Base-by-base conservation (phyloP, 1,140 invertebrate species). In the Zelostemma sp. region DNA sequence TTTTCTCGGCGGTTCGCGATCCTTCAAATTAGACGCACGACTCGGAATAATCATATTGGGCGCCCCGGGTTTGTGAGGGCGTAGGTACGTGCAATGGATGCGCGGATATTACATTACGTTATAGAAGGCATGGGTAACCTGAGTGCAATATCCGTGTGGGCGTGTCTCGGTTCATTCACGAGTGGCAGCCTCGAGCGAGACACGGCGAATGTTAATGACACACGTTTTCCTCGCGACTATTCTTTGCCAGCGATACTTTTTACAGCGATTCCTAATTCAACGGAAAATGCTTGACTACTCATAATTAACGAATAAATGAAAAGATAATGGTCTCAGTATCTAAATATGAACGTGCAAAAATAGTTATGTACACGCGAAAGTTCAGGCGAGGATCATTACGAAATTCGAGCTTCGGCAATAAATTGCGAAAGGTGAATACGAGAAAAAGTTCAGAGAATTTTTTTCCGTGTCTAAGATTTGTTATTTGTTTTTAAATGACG, bases 131-230 rank as follows among this genome's bases (percentile, higher is more conserved):
- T 49, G 54, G 21, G 35, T 35, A 59, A 65, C 45, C 59, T 40
- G 48, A 51, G 59, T 62, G 57, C 68, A 60, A 68, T 50, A 61
- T 53, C 62, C 43, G 63, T 57, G 66, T 69, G 66, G 56, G 69
- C 61, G 72, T 71, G 68, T 58, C 61, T 57, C 58, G 60, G 68
- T 80, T 76, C 77, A 78, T 80, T 78, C 73, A 74, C 66, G 72
- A 78, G 68, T 72, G 64, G 72, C 63, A 72, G 74, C 80, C 68
- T 48, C 58, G 33, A 72, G 79, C 75, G 38, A 73, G 70, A 64
- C 65, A 74, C 65, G 53, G 46, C 56, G 67, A 80, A 80, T 80
- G 65, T 73, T 80, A 79, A 81, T 76, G 72, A 81, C 76, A 12
- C 67, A 62, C 68, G 61, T 54, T 61, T 73, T 57, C 53, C 35